These are phyloP conservation scores for Drosophila neotestacea DNA, from an alignment of 2,888 invertebrate genomes.

Conservation along the genomic window DNA sequence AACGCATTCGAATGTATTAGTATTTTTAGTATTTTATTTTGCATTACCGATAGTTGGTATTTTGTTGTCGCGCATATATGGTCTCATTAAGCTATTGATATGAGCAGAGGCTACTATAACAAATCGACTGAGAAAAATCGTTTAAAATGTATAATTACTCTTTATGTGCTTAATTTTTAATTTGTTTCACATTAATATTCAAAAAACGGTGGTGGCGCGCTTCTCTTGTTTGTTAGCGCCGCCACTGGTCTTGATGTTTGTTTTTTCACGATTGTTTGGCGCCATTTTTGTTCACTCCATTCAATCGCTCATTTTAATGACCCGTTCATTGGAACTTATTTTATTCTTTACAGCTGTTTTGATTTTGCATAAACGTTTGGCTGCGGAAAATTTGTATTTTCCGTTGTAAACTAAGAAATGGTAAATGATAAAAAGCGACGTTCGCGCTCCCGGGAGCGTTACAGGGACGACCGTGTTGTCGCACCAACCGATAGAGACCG, in stretches of 20 bases:
- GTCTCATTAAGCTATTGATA: conserved; percentile 7
- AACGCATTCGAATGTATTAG: conserved; percentile 5
- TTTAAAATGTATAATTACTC: background rate
- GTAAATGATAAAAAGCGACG: conserved; percentile 86
- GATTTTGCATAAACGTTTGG: conserved; percentile 47
- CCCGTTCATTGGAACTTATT: background rate
- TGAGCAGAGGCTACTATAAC: background rate
- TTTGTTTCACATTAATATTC: too few species aligned
- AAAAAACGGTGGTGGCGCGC: too few species aligned
- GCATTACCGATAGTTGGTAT: background rate
- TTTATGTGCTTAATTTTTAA: background rate
- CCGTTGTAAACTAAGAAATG: conserved; percentile 60
- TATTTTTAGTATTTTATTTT: conserved; percentile 15
- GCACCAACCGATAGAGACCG: conserved; percentile 63
- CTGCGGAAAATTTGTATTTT: conserved; percentile 1
- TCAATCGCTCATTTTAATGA: too few species aligned
- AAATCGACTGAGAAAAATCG: too few species aligned
- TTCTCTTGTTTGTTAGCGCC: too few species aligned
- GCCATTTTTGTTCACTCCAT: too few species aligned
- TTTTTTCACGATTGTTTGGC: too few species aligned
- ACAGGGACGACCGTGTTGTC: conserved; percentile 58
- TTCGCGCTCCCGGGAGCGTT: conserved; percentile 85
- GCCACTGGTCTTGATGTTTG: too few species aligned
- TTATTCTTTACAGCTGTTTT: conserved; percentile 34
- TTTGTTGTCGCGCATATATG: background rate